These are phyloP conservation scores for Chesias legatella DNA, from an alignment of 2,888 invertebrate species.

Conservation along the genomic window DNA sequence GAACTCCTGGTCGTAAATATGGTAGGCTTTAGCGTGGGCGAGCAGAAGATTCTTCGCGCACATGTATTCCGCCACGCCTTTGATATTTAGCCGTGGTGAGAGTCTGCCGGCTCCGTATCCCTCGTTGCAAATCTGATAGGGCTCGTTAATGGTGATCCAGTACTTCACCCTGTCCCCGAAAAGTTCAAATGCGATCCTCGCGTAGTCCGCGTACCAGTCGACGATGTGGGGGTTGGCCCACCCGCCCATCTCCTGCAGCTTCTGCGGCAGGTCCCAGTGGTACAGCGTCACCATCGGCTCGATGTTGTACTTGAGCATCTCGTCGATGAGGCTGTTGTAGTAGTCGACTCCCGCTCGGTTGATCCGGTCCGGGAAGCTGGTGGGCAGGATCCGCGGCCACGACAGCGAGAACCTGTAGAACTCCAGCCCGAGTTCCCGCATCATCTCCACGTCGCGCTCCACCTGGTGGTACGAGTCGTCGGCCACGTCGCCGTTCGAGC, in stretches of 20 bases:
- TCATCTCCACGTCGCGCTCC: conserved; percentile 69
- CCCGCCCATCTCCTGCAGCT: conserved; percentile 75
- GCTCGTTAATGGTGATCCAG: conserved; percentile 81
- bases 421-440: conserved; percentile 62
- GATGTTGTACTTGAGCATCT: conserved; percentile 77
- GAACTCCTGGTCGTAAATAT: conserved; percentile 51
- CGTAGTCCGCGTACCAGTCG: conserved; percentile 66
- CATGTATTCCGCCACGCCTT: conserved; percentile 61
- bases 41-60: conserved; percentile 63
- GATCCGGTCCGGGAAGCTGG: conserved; percentile 67
- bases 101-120: conserved; percentile 55
- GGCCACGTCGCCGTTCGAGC: conserved; percentile 79
- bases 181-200: conserved; percentile 50
- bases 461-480: conserved; percentile 72
- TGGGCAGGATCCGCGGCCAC: conserved; percentile 83
- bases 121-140: conserved; percentile 43
- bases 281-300: conserved; percentile 78
- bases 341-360: conserved; percentile 65
- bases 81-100: conserved; percentile 46
- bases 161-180: conserved; percentile 66
- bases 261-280: conserved; percentile 74
- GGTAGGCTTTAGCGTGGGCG: conserved; percentile 73
- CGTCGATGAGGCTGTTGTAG: conserved; percentile 69
- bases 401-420: conserved; percentile 79
- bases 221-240: conserved; percentile 62